These are phyloP conservation scores for Drosophila lutescens DNA, from an alignment of 2,888 invertebrate species.

Conservation along the genomic window DNA sequence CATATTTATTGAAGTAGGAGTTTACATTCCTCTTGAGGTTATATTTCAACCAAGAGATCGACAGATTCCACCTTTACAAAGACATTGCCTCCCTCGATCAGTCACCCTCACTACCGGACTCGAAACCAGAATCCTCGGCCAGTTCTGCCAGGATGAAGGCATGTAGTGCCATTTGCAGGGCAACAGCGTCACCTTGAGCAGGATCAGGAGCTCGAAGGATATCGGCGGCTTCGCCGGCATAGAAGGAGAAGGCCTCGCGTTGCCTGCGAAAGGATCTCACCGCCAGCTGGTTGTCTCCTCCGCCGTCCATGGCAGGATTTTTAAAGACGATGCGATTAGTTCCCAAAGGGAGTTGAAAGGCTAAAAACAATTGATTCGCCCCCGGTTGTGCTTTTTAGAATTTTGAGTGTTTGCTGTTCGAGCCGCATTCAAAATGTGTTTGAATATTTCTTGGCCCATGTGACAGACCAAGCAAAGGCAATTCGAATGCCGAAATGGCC, in stretches of 20 bases:
- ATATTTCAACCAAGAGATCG: no score
- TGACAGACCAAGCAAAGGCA: constrained; percentile 34
- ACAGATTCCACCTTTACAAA: no score
- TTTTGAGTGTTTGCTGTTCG: constrained; percentile 25
- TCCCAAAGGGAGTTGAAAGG: not conserved
- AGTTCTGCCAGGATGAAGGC: not conserved
- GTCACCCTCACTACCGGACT: constrained; percentile 60
- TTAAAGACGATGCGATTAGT: not conserved
- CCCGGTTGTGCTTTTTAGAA: constrained; percentile 27
- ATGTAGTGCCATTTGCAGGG: not conserved
- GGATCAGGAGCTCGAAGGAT: not conserved
- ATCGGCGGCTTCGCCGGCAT: not conserved
- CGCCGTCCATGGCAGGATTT: constrained; percentile 59
- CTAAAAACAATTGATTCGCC: not conserved
- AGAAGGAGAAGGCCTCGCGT: not conserved
- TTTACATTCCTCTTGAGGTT: no score
- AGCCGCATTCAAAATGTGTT: constrained; percentile 14
- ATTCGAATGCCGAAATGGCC: constrained; percentile 24
- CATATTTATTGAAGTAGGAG: no score
- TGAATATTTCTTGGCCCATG: not conserved
- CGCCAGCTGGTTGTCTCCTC: constrained; percentile 69
- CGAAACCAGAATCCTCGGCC: constrained; percentile 66
- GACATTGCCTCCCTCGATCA: no score
- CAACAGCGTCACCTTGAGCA: not conserved
- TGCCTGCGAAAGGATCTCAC: constrained; percentile 15